Conservation (phyloP, 2,113 vertebrate species). For the Thalassoma bifasciatum region DNA sequence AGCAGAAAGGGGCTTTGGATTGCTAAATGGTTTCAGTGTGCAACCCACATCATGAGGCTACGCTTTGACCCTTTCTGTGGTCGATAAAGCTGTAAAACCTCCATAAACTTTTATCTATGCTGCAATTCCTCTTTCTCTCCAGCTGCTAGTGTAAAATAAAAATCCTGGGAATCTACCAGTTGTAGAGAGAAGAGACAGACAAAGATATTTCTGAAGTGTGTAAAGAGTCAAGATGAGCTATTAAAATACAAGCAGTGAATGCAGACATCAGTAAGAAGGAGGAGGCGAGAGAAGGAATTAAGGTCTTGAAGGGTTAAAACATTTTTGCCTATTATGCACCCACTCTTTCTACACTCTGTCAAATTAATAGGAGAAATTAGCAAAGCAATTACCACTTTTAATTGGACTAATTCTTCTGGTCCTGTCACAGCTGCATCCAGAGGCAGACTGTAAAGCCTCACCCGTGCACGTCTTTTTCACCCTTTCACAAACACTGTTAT, state of each 20-base stretch:
- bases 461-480: conserved; percentile 65
- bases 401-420: conserved; percentile 85
- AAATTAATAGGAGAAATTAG: conserved; percentile 87
- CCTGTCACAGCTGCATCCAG: conserved; percentile 84
- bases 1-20: too few relatives aligned
- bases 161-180: not conserved
- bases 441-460: conserved; percentile 66
- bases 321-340: conserved; percentile 80
- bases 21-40: too few relatives aligned
- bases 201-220: conserved; percentile 22
- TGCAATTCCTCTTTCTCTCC: not conserved
- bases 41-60: too few relatives aligned
- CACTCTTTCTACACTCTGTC: conserved; percentile 77
- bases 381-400: conserved; percentile 87
- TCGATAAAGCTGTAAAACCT: too few relatives aligned
- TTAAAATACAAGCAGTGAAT: conserved; percentile 48
- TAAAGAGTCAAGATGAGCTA: conserved; percentile 35
- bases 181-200: conserved; percentile 27
- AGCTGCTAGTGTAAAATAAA: not conserved
- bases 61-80: not conserved
- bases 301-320: conserved; percentile 78
- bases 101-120: not conserved
- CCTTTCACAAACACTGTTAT: conserved; percentile 79
- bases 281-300: conserved; percentile 39
- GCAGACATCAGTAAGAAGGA: conserved; percentile 46